phyloP scores from a whole-genome alignment of 2,797 vertebrate species.

The Typhlichthys eigenmanni region DNA sequence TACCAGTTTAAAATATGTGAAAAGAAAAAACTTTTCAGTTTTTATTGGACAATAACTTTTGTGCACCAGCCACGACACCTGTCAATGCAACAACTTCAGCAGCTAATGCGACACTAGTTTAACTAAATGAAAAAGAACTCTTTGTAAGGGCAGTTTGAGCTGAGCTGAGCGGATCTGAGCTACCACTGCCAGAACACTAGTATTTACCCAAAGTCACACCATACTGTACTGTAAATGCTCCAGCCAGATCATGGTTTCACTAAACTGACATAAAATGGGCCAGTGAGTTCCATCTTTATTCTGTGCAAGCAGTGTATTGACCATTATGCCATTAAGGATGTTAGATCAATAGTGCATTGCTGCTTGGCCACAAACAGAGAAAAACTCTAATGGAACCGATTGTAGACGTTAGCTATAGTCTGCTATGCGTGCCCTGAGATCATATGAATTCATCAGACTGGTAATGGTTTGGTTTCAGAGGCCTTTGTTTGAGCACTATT shows the following conservation, averaged over 20 bases:
- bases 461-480: not conserved
- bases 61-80: too few relatives aligned
- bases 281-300: not conserved
- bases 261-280: not conserved
- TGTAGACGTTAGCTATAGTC: not conserved
- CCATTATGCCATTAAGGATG: not conserved
- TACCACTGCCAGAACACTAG: not conserved
- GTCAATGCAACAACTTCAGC: too few relatives aligned
- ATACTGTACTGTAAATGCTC: not conserved
- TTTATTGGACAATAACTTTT: too few relatives aligned
- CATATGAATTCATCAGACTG: not conserved
- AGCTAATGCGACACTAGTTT: too few relatives aligned
- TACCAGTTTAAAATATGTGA: too few relatives aligned
- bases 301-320: not conserved
- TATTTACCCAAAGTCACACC: not conserved
- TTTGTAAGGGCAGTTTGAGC: too few relatives aligned
- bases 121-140: too few relatives aligned
- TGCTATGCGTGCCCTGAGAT: not conserved
- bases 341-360: slow-evolving; percentile 6
- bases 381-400: slow-evolving; percentile 7
- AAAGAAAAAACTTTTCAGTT: too few relatives aligned
- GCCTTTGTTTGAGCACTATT: slow-evolving; percentile 4
- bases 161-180: too few relatives aligned
- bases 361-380: slow-evolving; percentile 2
- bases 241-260: not conserved